Conservation (phyloP, 2,113 vertebrate species). For the Acanthochromis polyacanthus region DNA sequence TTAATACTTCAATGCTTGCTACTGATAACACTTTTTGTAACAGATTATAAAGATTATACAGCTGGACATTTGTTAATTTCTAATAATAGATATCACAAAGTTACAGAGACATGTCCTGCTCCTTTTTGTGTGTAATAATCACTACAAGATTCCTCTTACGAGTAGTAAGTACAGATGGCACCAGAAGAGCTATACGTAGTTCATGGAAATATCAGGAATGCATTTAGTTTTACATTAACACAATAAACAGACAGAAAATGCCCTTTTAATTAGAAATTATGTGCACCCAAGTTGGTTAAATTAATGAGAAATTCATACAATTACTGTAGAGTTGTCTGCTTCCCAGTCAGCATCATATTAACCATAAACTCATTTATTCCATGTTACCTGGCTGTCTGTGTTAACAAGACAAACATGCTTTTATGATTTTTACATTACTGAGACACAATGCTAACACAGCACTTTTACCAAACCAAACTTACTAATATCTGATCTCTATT, state of each 20-base stretch:
- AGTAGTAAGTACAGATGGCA: not conserved
- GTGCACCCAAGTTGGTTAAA: not conserved
- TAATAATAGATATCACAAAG: too few species aligned
- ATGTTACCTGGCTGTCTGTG: not conserved
- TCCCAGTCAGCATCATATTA: conserved; percentile 6
- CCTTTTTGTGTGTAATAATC: too few species aligned
- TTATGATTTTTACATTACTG: not conserved
- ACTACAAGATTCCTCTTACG: not conserved
- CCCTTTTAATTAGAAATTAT: not conserved
- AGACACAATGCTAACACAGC: not conserved
- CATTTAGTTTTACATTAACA: not conserved
- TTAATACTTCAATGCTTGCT: not conserved
- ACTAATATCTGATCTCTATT: not conserved
- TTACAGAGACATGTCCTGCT: too few species aligned
- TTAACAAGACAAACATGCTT: conserved; percentile 5
- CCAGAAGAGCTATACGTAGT: conserved; percentile 33
- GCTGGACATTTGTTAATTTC: too few species aligned
- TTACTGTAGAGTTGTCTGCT: not conserved
- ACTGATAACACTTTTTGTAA: not conserved
- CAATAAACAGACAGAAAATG: not conserved
- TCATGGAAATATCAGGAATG: not conserved
- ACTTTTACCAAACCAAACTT: not conserved
- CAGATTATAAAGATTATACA: not conserved
- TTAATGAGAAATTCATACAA: not conserved
- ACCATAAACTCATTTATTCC: not conserved